phyloP scores from a whole-genome alignment of 2,113 vertebrate species.

The Nothobranchius kuhntae region DNA sequence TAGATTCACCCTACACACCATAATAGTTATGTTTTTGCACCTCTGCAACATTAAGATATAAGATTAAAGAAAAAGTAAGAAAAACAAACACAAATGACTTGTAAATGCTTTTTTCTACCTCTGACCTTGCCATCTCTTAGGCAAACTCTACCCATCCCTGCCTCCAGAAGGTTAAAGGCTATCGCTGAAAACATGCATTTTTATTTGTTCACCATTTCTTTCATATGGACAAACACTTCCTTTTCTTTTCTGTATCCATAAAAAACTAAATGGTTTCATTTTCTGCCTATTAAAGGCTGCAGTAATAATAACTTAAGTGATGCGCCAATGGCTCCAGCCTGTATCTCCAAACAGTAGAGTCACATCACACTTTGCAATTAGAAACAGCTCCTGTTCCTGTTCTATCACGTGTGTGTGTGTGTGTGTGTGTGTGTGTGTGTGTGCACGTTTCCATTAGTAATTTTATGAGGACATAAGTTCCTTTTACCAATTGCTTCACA shows the following conservation, averaged over 20 bases:
- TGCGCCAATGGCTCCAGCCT: conserved; percentile 48
- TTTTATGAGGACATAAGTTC: not conserved
- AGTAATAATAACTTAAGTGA: conserved; percentile 41
- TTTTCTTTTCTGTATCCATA: not conserved
- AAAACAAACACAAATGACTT: no score
- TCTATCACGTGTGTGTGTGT: no score
- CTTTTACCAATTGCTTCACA: not conserved
- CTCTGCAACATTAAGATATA: no score
- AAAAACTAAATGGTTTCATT: conserved; percentile 34
- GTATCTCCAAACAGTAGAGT: conserved; percentile 53
- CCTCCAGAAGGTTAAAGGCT: no score
- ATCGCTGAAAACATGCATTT: no score
- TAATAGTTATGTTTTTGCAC: no score
- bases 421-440: not conserved
- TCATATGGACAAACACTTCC: conserved; percentile 13
- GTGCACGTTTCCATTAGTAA: not conserved
- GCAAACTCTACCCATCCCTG: no score
- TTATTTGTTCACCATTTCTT: no score
- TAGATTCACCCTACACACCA: no score
- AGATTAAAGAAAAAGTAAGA: no score
- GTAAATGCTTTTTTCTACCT: no score
- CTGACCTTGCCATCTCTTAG: no score
- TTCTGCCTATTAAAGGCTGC: conserved; percentile 50
- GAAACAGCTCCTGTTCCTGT: conserved; percentile 15
- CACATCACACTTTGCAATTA: conserved; percentile 58